Percentiles rank a stretch among this genome's conserved stretches.
Conservation (phyloP, 2,113 vertebrate species). For the Hassar affinis region DNA sequence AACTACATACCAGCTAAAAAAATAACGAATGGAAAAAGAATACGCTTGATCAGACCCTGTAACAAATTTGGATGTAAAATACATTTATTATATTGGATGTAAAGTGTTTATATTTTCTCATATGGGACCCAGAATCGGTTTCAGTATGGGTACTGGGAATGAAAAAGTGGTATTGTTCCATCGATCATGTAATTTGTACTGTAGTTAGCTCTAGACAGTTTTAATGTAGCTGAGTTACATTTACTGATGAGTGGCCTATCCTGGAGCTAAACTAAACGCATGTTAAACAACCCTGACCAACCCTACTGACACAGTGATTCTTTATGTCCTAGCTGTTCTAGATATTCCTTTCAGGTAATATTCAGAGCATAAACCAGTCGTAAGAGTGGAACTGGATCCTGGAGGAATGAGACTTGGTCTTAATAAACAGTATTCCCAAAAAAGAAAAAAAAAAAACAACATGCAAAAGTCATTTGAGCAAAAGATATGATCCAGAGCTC, state of each 20-base stretch:
- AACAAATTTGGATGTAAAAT: no score
- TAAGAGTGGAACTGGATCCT: background rate
- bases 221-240: background rate
- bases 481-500: background rate
- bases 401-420: background rate
- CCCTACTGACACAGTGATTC: no score
- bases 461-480: background rate
- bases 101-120: no score
- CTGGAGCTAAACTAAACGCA: background rate
- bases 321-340: background rate
- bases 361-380: background rate
- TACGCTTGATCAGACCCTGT: no score
- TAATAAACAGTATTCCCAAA: background rate
- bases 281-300: no score
- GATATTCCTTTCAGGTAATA: background rate
- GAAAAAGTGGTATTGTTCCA: background rate
- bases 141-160: background rate
- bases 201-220: background rate
- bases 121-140: no score
- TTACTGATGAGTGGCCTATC: background rate
- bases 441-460: background rate
- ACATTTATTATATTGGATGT: no score
- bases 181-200: background rate
- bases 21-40: no score
- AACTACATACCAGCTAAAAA: no score